These are phyloP conservation scores for Agriopis marginaria DNA, from an alignment of 2,888 invertebrate species.

Conservation along the genomic window DNA sequence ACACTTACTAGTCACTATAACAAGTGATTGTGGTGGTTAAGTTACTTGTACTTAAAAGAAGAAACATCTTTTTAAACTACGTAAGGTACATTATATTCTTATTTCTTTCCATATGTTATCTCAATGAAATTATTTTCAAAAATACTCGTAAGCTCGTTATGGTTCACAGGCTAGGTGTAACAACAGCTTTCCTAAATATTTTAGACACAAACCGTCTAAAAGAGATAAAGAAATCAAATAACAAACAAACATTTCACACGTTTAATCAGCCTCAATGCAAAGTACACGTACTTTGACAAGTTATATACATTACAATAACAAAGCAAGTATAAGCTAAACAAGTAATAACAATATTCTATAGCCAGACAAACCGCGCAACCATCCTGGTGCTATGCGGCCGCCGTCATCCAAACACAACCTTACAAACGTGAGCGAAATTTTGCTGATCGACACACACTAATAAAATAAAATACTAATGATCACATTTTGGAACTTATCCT, in stretches of 20 bases:
- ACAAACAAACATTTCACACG: slow-evolving; percentile 62
- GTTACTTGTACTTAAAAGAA: no score
- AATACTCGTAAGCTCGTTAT: no score
- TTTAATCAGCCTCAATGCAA: slow-evolving; percentile 81
- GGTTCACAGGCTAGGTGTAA: neutral
- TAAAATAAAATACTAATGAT: slow-evolving; percentile 78
- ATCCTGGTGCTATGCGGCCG: slow-evolving; percentile 32
- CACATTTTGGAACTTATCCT: slow-evolving; percentile 83
- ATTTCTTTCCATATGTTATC: no score
- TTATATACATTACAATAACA: slow-evolving; percentile 71
- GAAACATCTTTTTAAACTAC: no score
- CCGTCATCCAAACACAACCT: slow-evolving; percentile 59
- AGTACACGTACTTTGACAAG: slow-evolving; percentile 58
- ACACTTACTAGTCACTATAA: no score
- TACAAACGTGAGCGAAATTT: slow-evolving; percentile 64
- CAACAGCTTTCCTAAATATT: neutral
- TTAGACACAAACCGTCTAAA: neutral
- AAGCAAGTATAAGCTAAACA: slow-evolving; percentile 76
- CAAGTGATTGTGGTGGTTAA: no score
- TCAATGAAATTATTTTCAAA: no score
- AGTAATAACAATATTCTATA: slow-evolving; percentile 76
- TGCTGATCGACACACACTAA: slow-evolving; percentile 63
- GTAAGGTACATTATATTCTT: no score
- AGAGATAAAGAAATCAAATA: slow-evolving; percentile 41
- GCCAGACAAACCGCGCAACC: slow-evolving; percentile 57